Conservation (phyloP, 1,140 invertebrate species). For the Linepithema humile region DNA sequence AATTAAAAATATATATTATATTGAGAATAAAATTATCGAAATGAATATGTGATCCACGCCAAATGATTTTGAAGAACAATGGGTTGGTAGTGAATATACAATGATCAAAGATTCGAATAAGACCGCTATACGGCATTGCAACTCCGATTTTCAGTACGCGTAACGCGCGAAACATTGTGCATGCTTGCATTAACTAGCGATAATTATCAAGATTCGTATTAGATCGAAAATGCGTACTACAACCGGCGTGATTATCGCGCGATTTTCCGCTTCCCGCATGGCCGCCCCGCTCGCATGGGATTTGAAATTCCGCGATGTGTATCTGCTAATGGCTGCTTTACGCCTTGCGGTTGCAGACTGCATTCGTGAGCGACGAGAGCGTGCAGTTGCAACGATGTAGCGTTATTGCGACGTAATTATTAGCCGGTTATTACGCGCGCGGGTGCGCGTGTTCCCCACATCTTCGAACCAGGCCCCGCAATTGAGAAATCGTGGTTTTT, state of each 20-base stretch:
- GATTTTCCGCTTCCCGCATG: constrained; percentile 53
- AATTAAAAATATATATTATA: no score
- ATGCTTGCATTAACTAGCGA: constrained; percentile 28
- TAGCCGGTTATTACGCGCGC: constrained; percentile 29
- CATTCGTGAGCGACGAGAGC: constrained; percentile 39
- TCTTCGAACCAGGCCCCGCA: neutral
- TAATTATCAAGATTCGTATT: constrained; percentile 37
- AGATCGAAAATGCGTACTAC: constrained; percentile 20
- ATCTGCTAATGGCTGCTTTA: constrained; percentile 52
- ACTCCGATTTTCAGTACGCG: no score
- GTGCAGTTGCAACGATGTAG: constrained; percentile 22
- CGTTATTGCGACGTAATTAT: constrained; percentile 44
- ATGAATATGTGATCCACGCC: no score
- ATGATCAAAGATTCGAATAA: no score
- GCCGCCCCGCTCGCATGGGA: constrained; percentile 27
- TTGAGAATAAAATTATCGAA: no score
- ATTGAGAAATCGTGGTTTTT: constrained; percentile 16
- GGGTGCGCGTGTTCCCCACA: neutral
- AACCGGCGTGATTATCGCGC: constrained; percentile 32
- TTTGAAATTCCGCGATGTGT: constrained; percentile 55
- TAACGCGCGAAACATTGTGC: no score
- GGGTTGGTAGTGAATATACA: no score
- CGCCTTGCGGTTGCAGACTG: constrained; percentile 24
- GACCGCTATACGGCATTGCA: no score
- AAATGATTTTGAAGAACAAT: no score